A percentile compares a stretch with the other conserved stretches of the same genome.
phyloP scores from a whole-genome alignment of 2,113 vertebrate species.

The Thomomys bottae region DNA sequence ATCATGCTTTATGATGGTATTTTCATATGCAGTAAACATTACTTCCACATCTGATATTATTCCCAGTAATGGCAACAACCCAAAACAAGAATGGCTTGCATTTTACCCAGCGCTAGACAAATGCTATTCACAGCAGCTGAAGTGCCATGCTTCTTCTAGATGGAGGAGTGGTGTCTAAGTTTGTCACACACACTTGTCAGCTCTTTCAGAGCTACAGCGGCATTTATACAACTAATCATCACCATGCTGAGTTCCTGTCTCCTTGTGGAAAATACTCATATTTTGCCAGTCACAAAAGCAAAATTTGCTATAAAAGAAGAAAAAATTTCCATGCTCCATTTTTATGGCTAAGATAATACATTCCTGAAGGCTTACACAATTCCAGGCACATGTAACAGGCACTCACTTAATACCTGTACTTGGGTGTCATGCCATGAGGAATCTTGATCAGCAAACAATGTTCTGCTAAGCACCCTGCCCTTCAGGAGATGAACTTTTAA shows the following conservation, averaged over 20 bases:
- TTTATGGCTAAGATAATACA: neutral
- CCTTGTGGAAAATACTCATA: neutral
- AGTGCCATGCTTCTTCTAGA: neutral
- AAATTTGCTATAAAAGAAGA: neutral
- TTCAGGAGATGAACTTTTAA: neutral
- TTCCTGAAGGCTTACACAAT: neutral
- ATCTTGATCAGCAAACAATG: neutral
- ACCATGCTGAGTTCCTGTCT: neutral
- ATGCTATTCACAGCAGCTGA: neutral
- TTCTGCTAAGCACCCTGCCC: neutral
- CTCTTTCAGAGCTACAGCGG: neutral
- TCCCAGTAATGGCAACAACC: neutral
- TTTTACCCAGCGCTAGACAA: neutral
- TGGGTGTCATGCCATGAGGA: neutral
- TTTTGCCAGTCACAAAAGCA: conserved; percentile 16
- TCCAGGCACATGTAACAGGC: neutral
- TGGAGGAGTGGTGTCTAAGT: neutral
- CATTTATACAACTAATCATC: neutral
- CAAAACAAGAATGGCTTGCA: neutral
- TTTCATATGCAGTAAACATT: neutral
- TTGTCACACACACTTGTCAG: neutral
- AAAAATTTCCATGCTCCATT: neutral
- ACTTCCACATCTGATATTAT: conserved; percentile 21
- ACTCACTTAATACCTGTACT: neutral
- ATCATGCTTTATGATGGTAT: neutral